A percentile compares a stretch with the other conserved stretches of the same genome.
These are phyloP conservation scores for Augochlorella aurata DNA, from an alignment of 2,888 invertebrate species.

Conservation along the genomic window DNA sequence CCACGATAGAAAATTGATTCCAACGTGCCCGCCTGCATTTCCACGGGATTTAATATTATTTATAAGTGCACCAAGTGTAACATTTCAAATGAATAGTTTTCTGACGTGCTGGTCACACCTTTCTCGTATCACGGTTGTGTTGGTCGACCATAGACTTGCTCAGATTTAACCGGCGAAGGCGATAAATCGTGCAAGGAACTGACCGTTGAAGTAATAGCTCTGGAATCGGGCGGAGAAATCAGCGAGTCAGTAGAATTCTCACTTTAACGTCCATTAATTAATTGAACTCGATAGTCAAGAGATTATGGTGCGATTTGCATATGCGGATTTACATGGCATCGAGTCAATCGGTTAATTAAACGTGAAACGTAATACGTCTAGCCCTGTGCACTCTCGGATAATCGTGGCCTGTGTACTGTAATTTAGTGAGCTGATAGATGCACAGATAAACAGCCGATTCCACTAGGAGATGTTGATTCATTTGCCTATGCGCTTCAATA, in stretches of 20 bases:
- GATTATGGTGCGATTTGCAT: constrained; percentile 64
- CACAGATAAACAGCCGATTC: constrained; percentile 54
- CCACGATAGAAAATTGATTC: no score
- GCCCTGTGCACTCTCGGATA: constrained; percentile 30
- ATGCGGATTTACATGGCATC: constrained; percentile 57
- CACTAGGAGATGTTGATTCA: constrained; percentile 55
- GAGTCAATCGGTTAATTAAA: constrained; percentile 65
- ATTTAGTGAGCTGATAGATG: constrained; percentile 53
- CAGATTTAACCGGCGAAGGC: no score
- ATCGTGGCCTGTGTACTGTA: constrained; percentile 45
- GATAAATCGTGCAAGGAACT: neutral
- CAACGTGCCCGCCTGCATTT: no score
- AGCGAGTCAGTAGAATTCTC: constrained; percentile 39
- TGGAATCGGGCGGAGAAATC: constrained; percentile 25
- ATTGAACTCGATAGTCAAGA: constrained; percentile 55
- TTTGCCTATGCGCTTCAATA: constrained; percentile 25
- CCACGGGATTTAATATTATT: no score
- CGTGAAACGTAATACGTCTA: constrained; percentile 57
- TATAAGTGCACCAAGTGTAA: neutral
- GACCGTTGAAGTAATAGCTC: neutral
- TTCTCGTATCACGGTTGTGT: neutral
- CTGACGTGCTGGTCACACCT: neutral
- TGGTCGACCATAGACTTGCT: neutral
- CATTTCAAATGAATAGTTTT: neutral
- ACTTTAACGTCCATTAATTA: constrained; percentile 53